Conservation (phyloP, 2,888 invertebrate species). For the Limnephilus rhombicus region DNA sequence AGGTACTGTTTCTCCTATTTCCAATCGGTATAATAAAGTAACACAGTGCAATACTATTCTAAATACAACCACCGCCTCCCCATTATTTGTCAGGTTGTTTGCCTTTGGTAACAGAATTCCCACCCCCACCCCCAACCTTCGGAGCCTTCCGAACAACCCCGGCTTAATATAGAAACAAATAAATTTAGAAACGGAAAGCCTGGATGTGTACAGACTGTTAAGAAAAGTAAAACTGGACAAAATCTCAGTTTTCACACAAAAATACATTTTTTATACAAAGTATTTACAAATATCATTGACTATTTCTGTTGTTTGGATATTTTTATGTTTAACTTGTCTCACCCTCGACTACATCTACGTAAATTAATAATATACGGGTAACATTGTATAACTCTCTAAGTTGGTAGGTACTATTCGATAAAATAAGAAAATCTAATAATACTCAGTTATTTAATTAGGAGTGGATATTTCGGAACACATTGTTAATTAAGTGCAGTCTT, state of each 20-base stretch:
- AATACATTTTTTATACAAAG: neutral
- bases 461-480: constrained; percentile 21
- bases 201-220: constrained; percentile 28
- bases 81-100: constrained; percentile 55
- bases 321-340: neutral
- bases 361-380: neutral
- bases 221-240: neutral
- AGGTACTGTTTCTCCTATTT: neutral
- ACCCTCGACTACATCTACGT: neutral
- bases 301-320: neutral
- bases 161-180: constrained; percentile 59
- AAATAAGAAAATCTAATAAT: constrained; percentile 8
- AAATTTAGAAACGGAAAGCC: constrained; percentile 57
- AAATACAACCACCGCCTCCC: constrained; percentile 30
- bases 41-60: constrained; percentile 28
- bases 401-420: neutral
- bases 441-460: neutral
- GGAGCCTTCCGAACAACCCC: constrained; percentile 14
- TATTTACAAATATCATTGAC: neutral
- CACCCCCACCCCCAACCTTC: constrained; percentile 21
- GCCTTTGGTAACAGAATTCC: constrained; percentile 51
- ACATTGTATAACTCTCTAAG: neutral
- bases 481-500: constrained; percentile 46
- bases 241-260: neutral
- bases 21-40: constrained; percentile 35